Percentiles rank a stretch among this genome's conserved stretches.
These are phyloP conservation scores for Parus major DNA, from an alignment of 2,113 vertebrate genomes.

Conservation along the genomic window DNA sequence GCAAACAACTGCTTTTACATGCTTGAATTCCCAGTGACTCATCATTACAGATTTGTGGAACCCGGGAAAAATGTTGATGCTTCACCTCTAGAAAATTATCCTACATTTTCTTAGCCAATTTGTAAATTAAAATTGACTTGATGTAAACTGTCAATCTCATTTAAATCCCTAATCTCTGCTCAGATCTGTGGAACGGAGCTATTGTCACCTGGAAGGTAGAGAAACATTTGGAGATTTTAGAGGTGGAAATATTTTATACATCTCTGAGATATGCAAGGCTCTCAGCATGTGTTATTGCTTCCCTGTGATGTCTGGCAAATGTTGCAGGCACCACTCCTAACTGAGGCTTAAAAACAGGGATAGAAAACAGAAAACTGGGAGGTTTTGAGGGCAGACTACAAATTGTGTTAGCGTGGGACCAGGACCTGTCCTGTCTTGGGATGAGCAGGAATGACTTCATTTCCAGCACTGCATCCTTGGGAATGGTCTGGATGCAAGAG, in stretches of 20 bases:
- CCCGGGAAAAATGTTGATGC: neutral
- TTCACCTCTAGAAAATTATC: neutral
- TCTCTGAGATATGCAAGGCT: neutral
- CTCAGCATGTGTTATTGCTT: neutral
- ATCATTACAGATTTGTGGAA: neutral
- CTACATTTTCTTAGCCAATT: neutral
- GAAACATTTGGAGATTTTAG: neutral
- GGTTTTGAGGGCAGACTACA: neutral
- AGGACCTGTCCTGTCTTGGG: neutral
- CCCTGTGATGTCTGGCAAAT: neutral
- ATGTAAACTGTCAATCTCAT: neutral
- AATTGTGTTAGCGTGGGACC: rapidly evolving
- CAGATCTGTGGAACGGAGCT: neutral
- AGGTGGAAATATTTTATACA: slow-evolving; percentile 18
- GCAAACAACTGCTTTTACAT: neutral
- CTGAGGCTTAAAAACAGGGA: neutral
- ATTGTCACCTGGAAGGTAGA: slow-evolving; percentile 13
- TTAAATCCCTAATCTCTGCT: neutral
- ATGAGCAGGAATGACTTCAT: neutral
- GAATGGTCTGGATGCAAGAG: neutral
- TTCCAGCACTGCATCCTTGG: neutral
- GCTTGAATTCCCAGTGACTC: neutral
- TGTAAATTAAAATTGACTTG: neutral
- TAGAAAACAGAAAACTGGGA: neutral
- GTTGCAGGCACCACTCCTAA: neutral